Conservation (phyloP, 2,797 vertebrate genomes). For the Protonibea diacanthus region DNA sequence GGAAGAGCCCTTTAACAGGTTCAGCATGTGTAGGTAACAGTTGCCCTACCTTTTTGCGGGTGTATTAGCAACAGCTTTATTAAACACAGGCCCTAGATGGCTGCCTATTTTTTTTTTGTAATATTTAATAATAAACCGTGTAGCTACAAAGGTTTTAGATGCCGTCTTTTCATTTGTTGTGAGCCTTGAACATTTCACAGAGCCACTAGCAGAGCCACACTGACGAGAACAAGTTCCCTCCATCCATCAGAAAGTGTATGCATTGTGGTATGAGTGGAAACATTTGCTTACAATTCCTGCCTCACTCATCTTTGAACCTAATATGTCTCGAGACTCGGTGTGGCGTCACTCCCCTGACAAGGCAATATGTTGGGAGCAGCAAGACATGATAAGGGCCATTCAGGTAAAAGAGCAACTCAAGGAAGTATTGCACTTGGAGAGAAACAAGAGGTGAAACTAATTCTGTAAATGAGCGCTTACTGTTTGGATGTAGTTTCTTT, state of each 20-base stretch:
- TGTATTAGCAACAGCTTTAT: constrained; percentile 9
- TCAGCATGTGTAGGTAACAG: constrained; percentile 27
- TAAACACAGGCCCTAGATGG: background rate
- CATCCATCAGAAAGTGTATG: constrained; percentile 57
- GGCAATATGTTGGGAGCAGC: constrained; percentile 17
- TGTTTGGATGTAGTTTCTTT: constrained; percentile 23
- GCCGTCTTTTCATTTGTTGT: constrained; percentile 17
- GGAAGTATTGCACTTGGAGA: constrained; percentile 24
- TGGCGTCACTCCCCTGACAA: constrained; percentile 36
- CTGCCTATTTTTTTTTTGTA: background rate
- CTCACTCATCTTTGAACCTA: constrained; percentile 59
- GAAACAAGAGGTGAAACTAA: constrained; percentile 50
- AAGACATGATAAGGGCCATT: constrained; percentile 24
- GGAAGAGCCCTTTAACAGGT: constrained; percentile 42
- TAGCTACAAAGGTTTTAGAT: constrained; percentile 4
- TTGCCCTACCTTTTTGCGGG: constrained; percentile 13
- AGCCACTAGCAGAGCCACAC: constrained; percentile 29
- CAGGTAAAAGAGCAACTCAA: constrained; percentile 43
- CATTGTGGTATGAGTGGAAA: constrained; percentile 61
- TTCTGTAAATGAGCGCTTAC: background rate
- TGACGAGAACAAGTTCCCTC: constrained; percentile 43
- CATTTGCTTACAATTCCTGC: constrained; percentile 69
- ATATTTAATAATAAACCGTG: constrained; percentile 5
- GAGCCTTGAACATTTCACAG: constrained; percentile 43
- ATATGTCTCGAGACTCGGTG: constrained; percentile 31